Conservation (phyloP, 2,888 invertebrate genomes). For the Horisme vitalbata region DNA sequence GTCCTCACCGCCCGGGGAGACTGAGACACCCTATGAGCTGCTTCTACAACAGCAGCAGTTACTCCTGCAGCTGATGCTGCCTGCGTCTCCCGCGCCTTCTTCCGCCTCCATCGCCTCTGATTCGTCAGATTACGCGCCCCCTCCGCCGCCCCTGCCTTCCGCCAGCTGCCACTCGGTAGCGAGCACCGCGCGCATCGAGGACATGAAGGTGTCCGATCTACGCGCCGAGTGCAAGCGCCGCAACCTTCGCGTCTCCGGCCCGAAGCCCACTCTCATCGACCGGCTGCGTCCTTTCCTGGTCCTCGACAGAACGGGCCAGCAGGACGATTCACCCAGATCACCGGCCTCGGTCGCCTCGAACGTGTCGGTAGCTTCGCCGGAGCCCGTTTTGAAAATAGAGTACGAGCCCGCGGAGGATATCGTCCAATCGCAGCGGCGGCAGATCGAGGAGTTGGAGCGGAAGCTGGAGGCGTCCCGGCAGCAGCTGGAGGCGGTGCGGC, state of each 20-base stretch:
- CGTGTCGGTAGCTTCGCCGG: conserved; percentile 50
- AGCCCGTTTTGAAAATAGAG: conserved; percentile 55
- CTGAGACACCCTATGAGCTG: conserved; percentile 95
- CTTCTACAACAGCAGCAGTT: conserved; percentile 97
- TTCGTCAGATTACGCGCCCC: conserved; percentile 66
- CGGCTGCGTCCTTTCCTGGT: conserved; percentile 89
- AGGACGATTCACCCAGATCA: conserved; percentile 73
- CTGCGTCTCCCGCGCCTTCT: conserved; percentile 83
- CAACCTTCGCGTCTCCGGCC: conserved; percentile 96
- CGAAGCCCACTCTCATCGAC: conserved; percentile 97
- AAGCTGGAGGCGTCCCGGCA: conserved; percentile 90
- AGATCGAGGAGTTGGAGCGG: conserved; percentile 93
- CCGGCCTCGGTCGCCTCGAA: conserved; percentile 63
- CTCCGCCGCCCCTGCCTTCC: conserved; percentile 78
- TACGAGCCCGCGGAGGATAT: conserved; percentile 85
- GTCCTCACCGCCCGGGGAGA: conserved; percentile 86
- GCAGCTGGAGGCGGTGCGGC: conserved; percentile 87
- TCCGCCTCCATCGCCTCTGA: conserved; percentile 65
- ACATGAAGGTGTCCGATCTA: conserved; percentile 97
- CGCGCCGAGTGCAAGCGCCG: conserved; percentile 97
- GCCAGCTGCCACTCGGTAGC: conserved; percentile 68
- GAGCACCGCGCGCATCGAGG: conserved; percentile 89
- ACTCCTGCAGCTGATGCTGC: conserved; percentile 92
- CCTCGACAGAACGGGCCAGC: conserved; percentile 49
- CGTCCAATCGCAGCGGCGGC: conserved; percentile 90